Base-by-base conservation (phyloP, 2,888 invertebrate genomes). In the Trachelus tabidus region DNA sequence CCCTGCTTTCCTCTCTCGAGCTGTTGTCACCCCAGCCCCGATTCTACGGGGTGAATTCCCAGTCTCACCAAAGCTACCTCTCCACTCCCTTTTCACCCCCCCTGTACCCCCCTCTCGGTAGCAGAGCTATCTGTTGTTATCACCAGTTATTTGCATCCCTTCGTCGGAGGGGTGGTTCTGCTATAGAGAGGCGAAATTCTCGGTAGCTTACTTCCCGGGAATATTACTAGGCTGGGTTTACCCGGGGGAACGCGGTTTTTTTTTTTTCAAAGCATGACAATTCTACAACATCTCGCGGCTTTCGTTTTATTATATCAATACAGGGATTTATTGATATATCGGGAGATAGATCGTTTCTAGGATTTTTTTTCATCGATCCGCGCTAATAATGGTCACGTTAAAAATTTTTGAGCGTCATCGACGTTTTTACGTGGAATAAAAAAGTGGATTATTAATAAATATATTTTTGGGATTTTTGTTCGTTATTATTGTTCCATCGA, bases 71-170 rank as follows among this genome's bases (percentile, higher is more conserved):
- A 31, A 69, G 56, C 30, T 34, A n/a, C 68, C 78, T 34, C 77
- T 69, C 34, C 73, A 35, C 71, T 68, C 76, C 69, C 37, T 40
- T 73, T 77, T 75, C 40, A 68, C 76, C 77, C 76, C 77, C 75
- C n/a, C n/a, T n/a, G n/a, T n/a, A n/a, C 78, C 77, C 81, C 79
- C 80, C 77, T 78, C 78, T 76, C 73, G 74, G 75, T 68, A 82
- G 84, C 85, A 81, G 87, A 90, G 89, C 89, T 90, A 90, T 90
- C 90, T 89, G 89, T 89, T 89, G 90, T 90, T 90, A 90, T 90
- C 90, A 88, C 89, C 90, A 88, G 90, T 90, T 90, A 90, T 90
- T 90, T 90, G 89, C 90, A 90, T 89, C 90, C 89, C 88, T 89
- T 87, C 87, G 87, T 82, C 84, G 85, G 82, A 77, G 84, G 86